Evolutionary conservation across 2,888 invertebrate species (phyloP), one percentile per base, ranked within the genome.

Genomic region (Parnassius glacialis): DNA sequence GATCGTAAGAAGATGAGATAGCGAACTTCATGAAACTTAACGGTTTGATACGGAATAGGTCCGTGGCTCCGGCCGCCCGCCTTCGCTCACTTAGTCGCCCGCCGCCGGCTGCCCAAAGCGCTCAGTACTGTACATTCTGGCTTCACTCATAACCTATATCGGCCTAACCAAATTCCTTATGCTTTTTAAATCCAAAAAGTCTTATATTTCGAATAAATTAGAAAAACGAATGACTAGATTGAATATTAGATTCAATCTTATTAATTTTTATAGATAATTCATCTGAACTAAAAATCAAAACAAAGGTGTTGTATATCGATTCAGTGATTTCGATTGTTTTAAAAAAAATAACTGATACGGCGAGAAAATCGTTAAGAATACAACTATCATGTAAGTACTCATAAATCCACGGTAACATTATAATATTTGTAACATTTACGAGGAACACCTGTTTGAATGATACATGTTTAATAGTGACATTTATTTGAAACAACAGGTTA

Each of bases 241-340:
- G 34, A n/a, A 1, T 63, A 63, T 48, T 68, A 66, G 67, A 67
- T 60, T 47, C 64, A 69, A 65, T 62, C 65, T 71, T 68, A 62
- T 59, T 64, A 65, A 71, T 68, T 75, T 79, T 13, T 16, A 69
- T 67, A 67, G 70, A 75, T 65, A 72, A 5, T 34, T 34, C 34
- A 74, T 70, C 71, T 70, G 69, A 74, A 13, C 11, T 68, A 65
- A 68, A 73, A 79, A 82, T 75, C 80, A 88, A 87, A 86, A 85
- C 85, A 85, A 84, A 85, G 78, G 83, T 84, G 81, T 84, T 84
- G 81, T 84, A 73, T 79, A 87, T 86, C 74, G 88, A 88, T 88
- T 86, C 69, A 73, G 75, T 74, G 79, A 74, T 77, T 76, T 76
- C 78, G 77, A 76, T 76, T 79, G 78, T 76, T 79, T 75, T 47